Base-by-base conservation (phyloP, 2,888 invertebrate species). In the Stratiomys singularior region DNA sequence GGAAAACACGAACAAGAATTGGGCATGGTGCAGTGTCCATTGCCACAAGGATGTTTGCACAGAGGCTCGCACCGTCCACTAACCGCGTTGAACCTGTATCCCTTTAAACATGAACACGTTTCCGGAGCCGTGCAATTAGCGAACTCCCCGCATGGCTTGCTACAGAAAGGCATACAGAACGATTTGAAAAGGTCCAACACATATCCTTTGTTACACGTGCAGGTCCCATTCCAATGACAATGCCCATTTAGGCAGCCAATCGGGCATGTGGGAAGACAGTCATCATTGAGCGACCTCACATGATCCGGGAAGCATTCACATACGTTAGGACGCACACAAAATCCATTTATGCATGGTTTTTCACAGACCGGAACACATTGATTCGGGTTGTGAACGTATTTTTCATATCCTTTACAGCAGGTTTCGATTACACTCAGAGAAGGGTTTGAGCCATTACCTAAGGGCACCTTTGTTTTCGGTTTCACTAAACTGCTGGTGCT, bases 211-310 rank as follows among this genome's bases (percentile, higher is more conserved):
- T 84, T 90, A 82, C 94, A 94, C 9, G 89, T 87, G 80, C 94
- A 94, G 46, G 88, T 88, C 0, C 89, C 89, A 64, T 90, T 88
- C 0, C 89, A 87, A 80, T 90, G 87, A 80, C 93, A 93, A 1
- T 89, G 88, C 0, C 93, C 93, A 80, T 93, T 90, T 79, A 91
- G 88, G 81, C 93, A 93, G 0, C 91, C 91, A 21, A 91, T 89
- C 0, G 93, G 93, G 78, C 93, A 93, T 0, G 91, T 91, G 1
- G 92, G 88, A 0, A 92, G 87, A 81, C 93, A 93, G 78, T 88
- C 86, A 0, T 89, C 89, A 7, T 87, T 88, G 1, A 23, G 44
- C 0, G 47, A 66, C 44, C 46, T 56, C 30, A 77, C 78, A 82
- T 72, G 85, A 1, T 85, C 86, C 1, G 13, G 25, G 21, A 82